Percentiles rank a stretch among this genome's conserved stretches.
Evolutionary conservation across 2,113 vertebrate genomes (phyloP).

Genomic region (Vulpes ferrilata): DNA sequence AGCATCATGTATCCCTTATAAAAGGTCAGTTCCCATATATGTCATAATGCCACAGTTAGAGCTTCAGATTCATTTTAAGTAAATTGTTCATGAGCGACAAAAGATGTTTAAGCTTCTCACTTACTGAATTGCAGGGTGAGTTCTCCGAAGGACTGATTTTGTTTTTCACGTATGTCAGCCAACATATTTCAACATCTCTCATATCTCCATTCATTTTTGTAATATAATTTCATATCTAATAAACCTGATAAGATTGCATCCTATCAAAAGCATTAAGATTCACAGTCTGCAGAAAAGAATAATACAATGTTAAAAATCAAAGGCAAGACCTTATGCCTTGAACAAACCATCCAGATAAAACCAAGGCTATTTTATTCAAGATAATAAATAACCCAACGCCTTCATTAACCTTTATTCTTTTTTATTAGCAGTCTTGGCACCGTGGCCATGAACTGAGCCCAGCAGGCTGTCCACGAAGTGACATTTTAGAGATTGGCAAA

Average conservation of each 20-base stretch:
- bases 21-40: constrained; percentile 21
- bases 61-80: constrained; percentile 34
- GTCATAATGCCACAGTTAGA: constrained; percentile 18
- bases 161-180: constrained; percentile 42
- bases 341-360: constrained; percentile 81
- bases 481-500: constrained; percentile 90
- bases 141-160: constrained; percentile 54
- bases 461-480: constrained; percentile 87
- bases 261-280: constrained; percentile 65
- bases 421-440: constrained; percentile 87
- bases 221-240: constrained; percentile 62
- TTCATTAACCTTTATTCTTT: constrained; percentile 93
- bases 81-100: not conserved
- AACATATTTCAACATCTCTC: constrained; percentile 48
- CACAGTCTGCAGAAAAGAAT: constrained; percentile 68
- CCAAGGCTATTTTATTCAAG: constrained; percentile 79
- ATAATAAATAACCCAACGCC: constrained; percentile 84
- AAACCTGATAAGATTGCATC: constrained; percentile 60
- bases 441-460: constrained; percentile 80
- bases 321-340: constrained; percentile 78
- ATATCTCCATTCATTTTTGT: constrained; percentile 52
- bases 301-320: constrained; percentile 81
- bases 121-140: constrained; percentile 14
- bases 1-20: not conserved
- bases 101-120: not conserved